Percentiles rank a stretch among this genome's conserved stretches.
Evolutionary conservation across 2,113 vertebrate genomes (phyloP).

Genomic region (Trematomus loennbergii): DNA sequence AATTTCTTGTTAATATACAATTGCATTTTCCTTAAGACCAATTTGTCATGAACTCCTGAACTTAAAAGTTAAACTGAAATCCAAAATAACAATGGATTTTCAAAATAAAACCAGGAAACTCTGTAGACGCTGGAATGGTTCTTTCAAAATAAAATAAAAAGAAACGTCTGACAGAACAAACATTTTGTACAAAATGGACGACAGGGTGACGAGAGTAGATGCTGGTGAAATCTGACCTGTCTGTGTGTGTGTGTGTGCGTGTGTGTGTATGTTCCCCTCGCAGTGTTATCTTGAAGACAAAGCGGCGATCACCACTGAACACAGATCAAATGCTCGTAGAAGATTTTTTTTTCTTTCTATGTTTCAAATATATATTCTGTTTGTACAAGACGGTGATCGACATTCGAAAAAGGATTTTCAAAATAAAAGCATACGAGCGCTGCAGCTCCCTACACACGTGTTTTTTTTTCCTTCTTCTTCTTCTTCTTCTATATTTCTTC

Average conservation of each 20-base stretch:
- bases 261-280: constrained; percentile 8
- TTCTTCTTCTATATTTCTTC: neutral
- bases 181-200: neutral
- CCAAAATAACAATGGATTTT: neutral
- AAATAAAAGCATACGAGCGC: constrained; percentile 33
- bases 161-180: neutral
- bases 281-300: constrained; percentile 21
- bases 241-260: constrained; percentile 1
- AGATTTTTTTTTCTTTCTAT: constrained; percentile 33
- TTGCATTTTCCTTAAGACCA: too few species aligned
- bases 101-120: neutral
- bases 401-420: constrained; percentile 13
- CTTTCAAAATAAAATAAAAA: neutral
- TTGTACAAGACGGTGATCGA: constrained; percentile 43
- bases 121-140: constrained; percentile 5
- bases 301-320: constrained; percentile 11
- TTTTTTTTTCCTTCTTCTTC: too few species aligned
- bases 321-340: constrained; percentile 4
- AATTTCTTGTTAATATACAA: too few species aligned
- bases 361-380: constrained; percentile 67
- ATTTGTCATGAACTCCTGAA: too few species aligned
- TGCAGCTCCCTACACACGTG: neutral
- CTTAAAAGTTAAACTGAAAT: neutral
- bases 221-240: constrained; percentile 63
- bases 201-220: constrained; percentile 16